Evolutionary conservation across 2,113 vertebrate species (phyloP), one percentile per base, ranked within the genome.

Genomic region (Zeus faber): DNA sequence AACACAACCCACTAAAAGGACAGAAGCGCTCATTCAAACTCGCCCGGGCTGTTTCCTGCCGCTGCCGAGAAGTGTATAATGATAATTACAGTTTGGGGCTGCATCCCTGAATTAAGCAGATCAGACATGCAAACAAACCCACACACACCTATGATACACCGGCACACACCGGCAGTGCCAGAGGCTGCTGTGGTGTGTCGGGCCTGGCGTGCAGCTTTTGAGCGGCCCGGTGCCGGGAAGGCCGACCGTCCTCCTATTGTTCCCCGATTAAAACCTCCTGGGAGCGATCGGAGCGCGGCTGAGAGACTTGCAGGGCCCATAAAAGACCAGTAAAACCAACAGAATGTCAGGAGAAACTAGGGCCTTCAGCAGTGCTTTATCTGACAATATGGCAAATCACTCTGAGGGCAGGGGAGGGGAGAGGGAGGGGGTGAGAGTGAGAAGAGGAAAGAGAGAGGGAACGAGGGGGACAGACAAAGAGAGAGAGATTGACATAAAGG

Each of bases 251-350:
- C 90, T 89, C 83, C 89, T 88, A 92, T 93, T 94, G 92, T 93
- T 94, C 87, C 91, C 85, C 65, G n/a, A 94, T 93, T 91, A 93
- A 91, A 93, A 93, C 91, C 92, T 90, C 87, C 90, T 92, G 91
- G 92, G 69, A 58, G 70, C 58, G 50, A 72, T 77, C 47, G 53
- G 26, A 71, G 69, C 37, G 59, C 62, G 47, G 65, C 40, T 39
- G 39, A 49, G 18, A 47, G 56, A 73, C 37, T 39, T 43, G 26
- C 25, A 1, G 53, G 57, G 59, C 61, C 53, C 62, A 62, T 72
- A 76, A 74, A 76, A 62, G 25, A 48, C 1, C 17, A 53, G 55
- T 76, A 25, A 59, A 67, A 64, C 58, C 50, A 54, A 49, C 54
- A 62, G 58, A 54, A 39, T 70, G 40, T 43, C 47, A 62, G 41